phyloP scores from a whole-genome alignment of 2,888 invertebrate genomes.

The Bombyx huttoni region DNA sequence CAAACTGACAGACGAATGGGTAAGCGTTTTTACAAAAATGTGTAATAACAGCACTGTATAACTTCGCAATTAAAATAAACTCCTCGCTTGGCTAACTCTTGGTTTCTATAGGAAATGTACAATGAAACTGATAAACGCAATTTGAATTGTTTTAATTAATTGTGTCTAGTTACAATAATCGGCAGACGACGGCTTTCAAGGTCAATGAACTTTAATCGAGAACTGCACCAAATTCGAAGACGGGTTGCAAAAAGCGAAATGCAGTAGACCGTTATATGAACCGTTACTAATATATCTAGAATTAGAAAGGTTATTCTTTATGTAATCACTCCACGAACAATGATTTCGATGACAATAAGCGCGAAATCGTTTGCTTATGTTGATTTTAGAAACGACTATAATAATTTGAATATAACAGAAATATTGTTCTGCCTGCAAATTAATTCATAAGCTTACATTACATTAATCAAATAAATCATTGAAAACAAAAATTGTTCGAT shows the following conservation, averaged over 20 bases:
- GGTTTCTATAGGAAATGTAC: slow-evolving; percentile 11
- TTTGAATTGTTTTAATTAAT: slow-evolving; percentile 7
- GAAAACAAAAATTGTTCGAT: too few species aligned
- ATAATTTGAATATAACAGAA: not conserved
- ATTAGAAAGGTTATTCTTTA: slow-evolving; percentile 7
- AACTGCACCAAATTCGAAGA: slow-evolving; percentile 6
- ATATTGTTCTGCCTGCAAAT: not conserved
- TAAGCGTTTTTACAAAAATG: slow-evolving; percentile 34
- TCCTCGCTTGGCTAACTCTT: slow-evolving; percentile 9
- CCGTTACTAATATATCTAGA: slow-evolving; percentile 7
- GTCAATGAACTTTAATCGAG: slow-evolving; percentile 5
- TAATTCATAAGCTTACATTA: not conserved
- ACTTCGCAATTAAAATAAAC: slow-evolving; percentile 26
- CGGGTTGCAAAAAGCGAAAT: slow-evolving; percentile 5
- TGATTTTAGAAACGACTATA: not conserved
- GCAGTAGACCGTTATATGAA: slow-evolving; percentile 5
- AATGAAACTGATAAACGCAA: slow-evolving; percentile 1
- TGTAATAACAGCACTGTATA: slow-evolving; percentile 30
- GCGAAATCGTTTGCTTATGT: not conserved
- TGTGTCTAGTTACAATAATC: slow-evolving; percentile 1
- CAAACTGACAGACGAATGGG: slow-evolving; percentile 14
- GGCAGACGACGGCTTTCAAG: slow-evolving; percentile 1
- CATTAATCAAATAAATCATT: too few species aligned
- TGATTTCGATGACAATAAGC: slow-evolving; percentile 1
- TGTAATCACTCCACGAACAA: slow-evolving; percentile 4